These are phyloP conservation scores for Alca torda DNA, from an alignment of 2,797 vertebrate genomes.

Conservation along the genomic window DNA sequence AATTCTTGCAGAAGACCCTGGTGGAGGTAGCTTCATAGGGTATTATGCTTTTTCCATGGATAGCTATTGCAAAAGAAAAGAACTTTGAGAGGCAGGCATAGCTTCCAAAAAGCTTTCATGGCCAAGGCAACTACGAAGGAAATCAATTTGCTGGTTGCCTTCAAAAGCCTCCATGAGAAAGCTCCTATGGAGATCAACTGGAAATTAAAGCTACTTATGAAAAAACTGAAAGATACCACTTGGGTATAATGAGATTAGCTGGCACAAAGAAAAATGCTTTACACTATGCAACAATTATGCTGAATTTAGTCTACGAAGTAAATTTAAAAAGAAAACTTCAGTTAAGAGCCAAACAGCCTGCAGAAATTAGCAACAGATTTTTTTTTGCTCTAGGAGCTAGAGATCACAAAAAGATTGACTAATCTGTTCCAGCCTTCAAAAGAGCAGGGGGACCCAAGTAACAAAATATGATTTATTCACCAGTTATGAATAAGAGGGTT, in stretches of 20 bases:
- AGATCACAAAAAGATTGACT: not conserved
- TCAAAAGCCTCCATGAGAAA: slow-evolving; percentile 2
- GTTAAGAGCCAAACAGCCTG: not conserved
- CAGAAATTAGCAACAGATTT: not conserved
- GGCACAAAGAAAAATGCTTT: not conserved
- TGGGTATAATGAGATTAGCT: not conserved
- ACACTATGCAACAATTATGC: not conserved
- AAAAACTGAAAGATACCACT: not conserved
- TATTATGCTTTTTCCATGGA: not conserved
- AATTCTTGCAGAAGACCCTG: not conserved
- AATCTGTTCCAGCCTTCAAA: slow-evolving; percentile 8
- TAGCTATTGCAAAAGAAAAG: not conserved
- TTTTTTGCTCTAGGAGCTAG: not conserved
- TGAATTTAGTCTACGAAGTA: slow-evolving; percentile 6
- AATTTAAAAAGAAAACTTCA: not conserved
- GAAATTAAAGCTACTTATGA: not conserved
- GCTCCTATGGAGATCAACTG: not conserved
- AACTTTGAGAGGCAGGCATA: not conserved
- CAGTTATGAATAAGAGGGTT: not conserved
- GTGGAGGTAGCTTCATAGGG: not conserved
- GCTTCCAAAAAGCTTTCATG: not conserved
- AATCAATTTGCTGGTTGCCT: slow-evolving; percentile 10
- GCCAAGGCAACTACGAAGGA: not conserved
- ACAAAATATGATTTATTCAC: not conserved
- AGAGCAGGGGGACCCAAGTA: not conserved